Percentiles rank a stretch among this genome's conserved stretches.
Conservation (phyloP, 2,888 invertebrate genomes). For the Megaustenia siamemsis region DNA sequence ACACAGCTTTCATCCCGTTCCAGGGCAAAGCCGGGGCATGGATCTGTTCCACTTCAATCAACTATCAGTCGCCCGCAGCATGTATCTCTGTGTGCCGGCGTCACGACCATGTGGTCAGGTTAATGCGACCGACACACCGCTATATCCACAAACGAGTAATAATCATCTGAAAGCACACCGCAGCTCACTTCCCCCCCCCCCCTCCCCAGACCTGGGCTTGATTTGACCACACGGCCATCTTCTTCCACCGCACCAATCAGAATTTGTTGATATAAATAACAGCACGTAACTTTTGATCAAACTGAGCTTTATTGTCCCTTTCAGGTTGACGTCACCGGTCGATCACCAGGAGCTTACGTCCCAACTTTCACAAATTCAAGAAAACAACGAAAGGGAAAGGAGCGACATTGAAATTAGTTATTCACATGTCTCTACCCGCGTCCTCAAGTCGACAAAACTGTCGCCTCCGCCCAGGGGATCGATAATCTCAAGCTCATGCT, state of each 20-base stretch:
- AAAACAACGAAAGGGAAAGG: neutral
- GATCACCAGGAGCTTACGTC: neutral
- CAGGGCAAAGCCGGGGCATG: no score
- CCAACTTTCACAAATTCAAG: neutral
- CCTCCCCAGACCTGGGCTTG: neutral
- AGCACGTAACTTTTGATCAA: neutral
- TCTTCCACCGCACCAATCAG: no score
- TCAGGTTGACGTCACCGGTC: neutral
- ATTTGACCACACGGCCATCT: neutral
- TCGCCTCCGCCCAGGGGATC: neutral
- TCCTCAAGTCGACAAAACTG: neutral
- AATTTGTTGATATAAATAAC: neutral
- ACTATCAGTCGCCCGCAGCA: no score
- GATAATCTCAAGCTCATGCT: neutral
- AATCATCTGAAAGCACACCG: no score
- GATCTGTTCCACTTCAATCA: no score
- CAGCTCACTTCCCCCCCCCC: neutral
- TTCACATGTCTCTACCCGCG: neutral
- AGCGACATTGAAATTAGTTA: neutral
- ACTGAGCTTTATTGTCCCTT: neutral
- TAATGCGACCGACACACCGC: no score
- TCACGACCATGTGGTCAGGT: no score
- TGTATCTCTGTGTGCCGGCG: no score
- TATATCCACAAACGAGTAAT: no score
- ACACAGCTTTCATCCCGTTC: no score